A percentile compares a stretch with the other conserved stretches of the same genome.
Conservation (phyloP, 1,140 invertebrate genomes). For the Hylaeus volcanicus region DNA sequence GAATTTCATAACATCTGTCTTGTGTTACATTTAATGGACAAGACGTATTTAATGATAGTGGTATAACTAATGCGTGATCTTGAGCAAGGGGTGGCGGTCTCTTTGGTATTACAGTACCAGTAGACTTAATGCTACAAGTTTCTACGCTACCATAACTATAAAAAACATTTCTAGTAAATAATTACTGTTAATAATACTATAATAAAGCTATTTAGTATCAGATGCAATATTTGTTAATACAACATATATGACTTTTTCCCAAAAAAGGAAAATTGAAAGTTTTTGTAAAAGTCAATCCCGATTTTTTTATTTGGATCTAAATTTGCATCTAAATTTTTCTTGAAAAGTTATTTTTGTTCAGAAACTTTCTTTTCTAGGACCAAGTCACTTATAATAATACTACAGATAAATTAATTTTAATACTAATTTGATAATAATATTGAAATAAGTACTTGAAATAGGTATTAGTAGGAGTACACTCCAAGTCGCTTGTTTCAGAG, state of each 20-base stretch:
- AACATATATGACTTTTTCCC: not conserved
- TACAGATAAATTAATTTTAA: not conserved
- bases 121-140: slow-evolving; percentile 54
- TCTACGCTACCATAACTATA: slow-evolving; percentile 63
- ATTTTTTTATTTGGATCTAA: no score
- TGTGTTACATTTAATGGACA: slow-evolving; percentile 38
- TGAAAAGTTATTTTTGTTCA: no score
- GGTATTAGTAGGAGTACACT: slow-evolving; percentile 33
- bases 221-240: not conserved
- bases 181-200: slow-evolving; percentile 1
- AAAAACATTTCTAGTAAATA: not conserved
- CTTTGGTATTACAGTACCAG: slow-evolving; percentile 49
- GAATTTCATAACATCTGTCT: slow-evolving; percentile 62
- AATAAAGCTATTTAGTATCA: not conserved
- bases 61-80: slow-evolving; percentile 31
- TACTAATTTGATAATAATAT: not conserved
- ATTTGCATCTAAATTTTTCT: no score
- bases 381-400: not conserved
- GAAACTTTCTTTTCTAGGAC: no score
- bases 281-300: no score
- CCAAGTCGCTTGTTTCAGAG: slow-evolving; percentile 68
- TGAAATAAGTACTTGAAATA: slow-evolving; percentile 50
- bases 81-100: slow-evolving; percentile 48
- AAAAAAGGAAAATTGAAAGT: no score
- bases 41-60: slow-evolving; percentile 20